Evolutionary conservation across 2,888 invertebrate species (phyloP).

Genomic region (Pyrocoelia pectoralis): DNA sequence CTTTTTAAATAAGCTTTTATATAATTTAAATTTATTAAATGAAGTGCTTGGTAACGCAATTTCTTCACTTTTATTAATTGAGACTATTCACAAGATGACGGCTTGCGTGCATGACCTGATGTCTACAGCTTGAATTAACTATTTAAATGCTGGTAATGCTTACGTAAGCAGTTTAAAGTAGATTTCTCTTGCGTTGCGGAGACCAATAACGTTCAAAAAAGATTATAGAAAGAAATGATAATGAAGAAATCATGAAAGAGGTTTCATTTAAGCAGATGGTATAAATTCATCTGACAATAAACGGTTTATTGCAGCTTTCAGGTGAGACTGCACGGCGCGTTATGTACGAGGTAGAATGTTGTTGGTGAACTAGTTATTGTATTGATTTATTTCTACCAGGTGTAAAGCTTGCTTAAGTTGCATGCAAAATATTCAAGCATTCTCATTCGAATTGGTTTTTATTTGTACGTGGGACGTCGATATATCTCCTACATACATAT

Average conservation of each 20-base stretch:
- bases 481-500: not conserved
- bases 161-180: slow-evolving; percentile 3
- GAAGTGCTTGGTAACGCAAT: not conserved
- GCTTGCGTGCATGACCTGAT: not conserved
- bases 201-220: too few species aligned
- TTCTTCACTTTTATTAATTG: slow-evolving; percentile 5
- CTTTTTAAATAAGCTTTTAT: not conserved
- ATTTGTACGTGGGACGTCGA: not conserved
- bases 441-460: not conserved
- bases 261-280: not conserved
- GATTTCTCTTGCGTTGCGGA: too few species aligned
- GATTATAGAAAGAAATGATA: too few species aligned
- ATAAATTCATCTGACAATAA: not conserved
- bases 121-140: slow-evolving; percentile 3
- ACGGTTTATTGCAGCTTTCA: not conserved
- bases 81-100: not conserved
- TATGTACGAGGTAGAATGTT: not conserved
- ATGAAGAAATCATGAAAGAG: too few species aligned
- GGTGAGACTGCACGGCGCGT: slow-evolving; percentile 10
- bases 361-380: slow-evolving; percentile 7
- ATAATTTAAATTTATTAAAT: not conserved
- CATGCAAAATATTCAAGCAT: not conserved
- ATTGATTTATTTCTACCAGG: slow-evolving; percentile 8
- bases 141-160: slow-evolving; percentile 1
- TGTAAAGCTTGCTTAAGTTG: slow-evolving; percentile 1